A percentile compares a stretch with the other conserved stretches of the same genome.
phyloP scores from a whole-genome alignment of 2,113 vertebrate species.

The Cyrtonyx montezumae region DNA sequence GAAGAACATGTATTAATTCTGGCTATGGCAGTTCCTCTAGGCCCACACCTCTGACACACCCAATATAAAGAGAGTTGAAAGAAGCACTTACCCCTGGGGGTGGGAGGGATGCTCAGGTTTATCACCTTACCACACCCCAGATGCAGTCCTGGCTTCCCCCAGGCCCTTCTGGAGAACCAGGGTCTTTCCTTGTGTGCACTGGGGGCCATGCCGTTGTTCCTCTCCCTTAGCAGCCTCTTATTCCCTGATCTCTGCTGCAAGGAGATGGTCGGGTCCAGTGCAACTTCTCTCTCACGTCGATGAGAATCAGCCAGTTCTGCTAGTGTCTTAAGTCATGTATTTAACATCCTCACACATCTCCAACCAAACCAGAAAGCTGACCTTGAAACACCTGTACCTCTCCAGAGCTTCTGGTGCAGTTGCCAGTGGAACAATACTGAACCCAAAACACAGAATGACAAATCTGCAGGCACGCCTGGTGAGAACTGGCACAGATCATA shows the following conservation, averaged over 20 bases:
- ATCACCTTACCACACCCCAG: slow-evolving; percentile 24
- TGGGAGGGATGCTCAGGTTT: slow-evolving; percentile 46
- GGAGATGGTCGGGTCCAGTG: neutral
- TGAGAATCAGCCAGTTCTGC: neutral
- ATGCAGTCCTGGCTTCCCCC: slow-evolving; percentile 9
- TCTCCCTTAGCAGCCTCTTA: neutral
- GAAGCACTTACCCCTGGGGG: slow-evolving; percentile 39
- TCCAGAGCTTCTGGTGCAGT: rapidly evolving
- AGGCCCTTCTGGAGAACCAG: slow-evolving; percentile 21
- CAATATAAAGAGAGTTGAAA: slow-evolving; percentile 21
- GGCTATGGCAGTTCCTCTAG: slow-evolving; percentile 25
- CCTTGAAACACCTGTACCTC: neutral
- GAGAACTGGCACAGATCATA: neutral
- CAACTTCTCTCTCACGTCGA: neutral
- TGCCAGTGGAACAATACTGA: neutral
- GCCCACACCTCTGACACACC: slow-evolving; percentile 41
- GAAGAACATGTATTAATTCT: slow-evolving; percentile 43
- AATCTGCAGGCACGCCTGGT: neutral
- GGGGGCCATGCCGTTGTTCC: neutral
- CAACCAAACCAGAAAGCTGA: neutral
- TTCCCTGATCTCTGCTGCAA: neutral
- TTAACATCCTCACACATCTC: neutral
- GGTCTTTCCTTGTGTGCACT: neutral
- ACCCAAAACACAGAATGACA: neutral
- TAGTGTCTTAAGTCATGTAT: neutral